phyloP scores from a whole-genome alignment of 2,797 vertebrate genomes.

The Coreius guichenoti region DNA sequence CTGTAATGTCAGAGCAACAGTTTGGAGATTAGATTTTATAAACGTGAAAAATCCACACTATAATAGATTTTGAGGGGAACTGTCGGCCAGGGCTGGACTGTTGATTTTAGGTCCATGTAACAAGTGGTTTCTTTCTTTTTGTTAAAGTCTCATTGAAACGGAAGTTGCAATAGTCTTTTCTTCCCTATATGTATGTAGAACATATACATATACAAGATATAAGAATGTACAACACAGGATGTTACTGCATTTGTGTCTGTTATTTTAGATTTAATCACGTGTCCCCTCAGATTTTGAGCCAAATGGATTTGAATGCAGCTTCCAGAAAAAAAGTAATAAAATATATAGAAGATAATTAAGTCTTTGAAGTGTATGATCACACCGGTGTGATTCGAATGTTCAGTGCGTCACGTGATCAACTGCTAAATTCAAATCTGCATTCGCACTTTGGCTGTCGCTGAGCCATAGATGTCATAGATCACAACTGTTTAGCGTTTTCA shows the following conservation, averaged over 20 bases:
- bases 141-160: not conserved
- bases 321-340: too few relatives aligned
- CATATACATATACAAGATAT: too few relatives aligned
- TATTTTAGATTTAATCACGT: not conserved
- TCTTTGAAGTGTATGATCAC: too few relatives aligned
- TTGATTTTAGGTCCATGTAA: not conserved
- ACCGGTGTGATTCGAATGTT: too few relatives aligned
- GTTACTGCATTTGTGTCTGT: not conserved
- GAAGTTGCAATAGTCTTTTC: not conserved
- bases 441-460: too few relatives aligned
- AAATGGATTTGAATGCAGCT: too few relatives aligned
- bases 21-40: not conserved
- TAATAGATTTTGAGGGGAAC: not conserved
- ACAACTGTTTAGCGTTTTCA: too few relatives aligned
- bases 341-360: too few relatives aligned
- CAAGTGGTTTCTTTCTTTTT: not conserved
- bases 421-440: too few relatives aligned
- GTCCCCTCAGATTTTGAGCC: too few relatives aligned
- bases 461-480: too few relatives aligned
- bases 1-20: not conserved
- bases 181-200: not conserved
- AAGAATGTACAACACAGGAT: not conserved
- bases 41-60: not conserved
- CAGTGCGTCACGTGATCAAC: too few relatives aligned
- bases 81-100: not conserved